Evolutionary conservation across 2,888 invertebrate species (phyloP).

Genomic region (Caenorhabditis auriculariae): DNA sequence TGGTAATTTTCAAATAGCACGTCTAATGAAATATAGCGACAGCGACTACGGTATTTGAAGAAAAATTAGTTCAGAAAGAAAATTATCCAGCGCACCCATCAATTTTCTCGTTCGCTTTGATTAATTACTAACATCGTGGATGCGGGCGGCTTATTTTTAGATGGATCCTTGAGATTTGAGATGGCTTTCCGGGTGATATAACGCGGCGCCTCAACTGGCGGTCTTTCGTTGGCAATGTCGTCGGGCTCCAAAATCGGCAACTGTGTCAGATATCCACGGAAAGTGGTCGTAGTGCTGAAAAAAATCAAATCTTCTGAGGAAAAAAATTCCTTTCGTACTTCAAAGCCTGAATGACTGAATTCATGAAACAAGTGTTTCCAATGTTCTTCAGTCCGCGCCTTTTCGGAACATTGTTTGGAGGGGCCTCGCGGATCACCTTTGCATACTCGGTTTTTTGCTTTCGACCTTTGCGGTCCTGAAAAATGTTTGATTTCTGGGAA

Average conservation of each 20-base stretch:
- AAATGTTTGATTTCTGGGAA: background rate
- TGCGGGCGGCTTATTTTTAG: too few relatives aligned
- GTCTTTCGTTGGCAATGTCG: constrained; percentile 1
- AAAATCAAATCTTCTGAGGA: background rate
- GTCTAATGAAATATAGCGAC: too few relatives aligned
- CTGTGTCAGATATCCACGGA: constrained; percentile 79
- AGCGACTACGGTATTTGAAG: too few relatives aligned
- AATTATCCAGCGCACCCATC: too few relatives aligned
- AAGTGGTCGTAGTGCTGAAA: constrained; percentile 78
- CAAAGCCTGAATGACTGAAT: constrained; percentile 80
- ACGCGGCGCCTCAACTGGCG: background rate
- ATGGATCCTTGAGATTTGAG: background rate
- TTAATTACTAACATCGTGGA: too few relatives aligned
- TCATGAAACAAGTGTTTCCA: constrained; percentile 85
- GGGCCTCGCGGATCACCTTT: background rate
- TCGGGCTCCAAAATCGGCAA: constrained; percentile 75
- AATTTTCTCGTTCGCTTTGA: too few relatives aligned
- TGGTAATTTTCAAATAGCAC: too few relatives aligned
- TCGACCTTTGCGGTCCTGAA: background rate
- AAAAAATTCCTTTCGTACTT: constrained; percentile 63
- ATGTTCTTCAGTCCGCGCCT: constrained; percentile 74
- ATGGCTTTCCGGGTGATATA: constrained; percentile 14
- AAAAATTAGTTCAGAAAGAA: too few relatives aligned
- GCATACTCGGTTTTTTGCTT: background rate
- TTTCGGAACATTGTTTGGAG: background rate